Percentiles rank a stretch among this genome's conserved stretches.
These are phyloP conservation scores for Paracentrotus lividus DNA, from an alignment of 53 echinoderm and acorn worm genomes.

Conservation along the genomic window DNA sequence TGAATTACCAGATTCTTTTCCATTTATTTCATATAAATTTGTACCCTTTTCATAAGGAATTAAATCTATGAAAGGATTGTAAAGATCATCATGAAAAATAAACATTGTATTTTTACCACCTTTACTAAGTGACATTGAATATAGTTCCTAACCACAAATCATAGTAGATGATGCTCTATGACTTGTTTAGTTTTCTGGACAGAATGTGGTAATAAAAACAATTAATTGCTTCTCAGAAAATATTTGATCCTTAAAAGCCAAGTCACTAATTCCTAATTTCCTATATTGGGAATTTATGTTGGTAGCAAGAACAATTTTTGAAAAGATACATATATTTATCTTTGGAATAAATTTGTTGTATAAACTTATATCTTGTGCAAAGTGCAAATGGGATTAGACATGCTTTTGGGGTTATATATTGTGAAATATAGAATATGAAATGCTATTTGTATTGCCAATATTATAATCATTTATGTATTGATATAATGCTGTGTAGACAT, in stretches of 20 bases:
- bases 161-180: no score
- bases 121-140: no score
- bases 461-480: no score
- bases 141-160: no score
- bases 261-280: neutral
- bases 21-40: neutral
- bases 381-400: neutral
- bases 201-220: neutral
- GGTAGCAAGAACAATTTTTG: no score
- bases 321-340: neutral
- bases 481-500: no score
- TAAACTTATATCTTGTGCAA: neutral
- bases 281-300: neutral
- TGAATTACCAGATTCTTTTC: neutral
- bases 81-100: no score
- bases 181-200: neutral
- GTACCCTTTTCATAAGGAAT: no score
- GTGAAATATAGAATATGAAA: neutral
- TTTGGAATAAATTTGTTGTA: neutral
- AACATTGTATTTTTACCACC: no score
- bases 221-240: no score
- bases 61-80: no score
- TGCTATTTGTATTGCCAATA: neutral
- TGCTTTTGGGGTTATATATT: neutral
- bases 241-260: no score